Percentiles rank a stretch among this genome's conserved stretches.
Evolutionary conservation across 2,888 invertebrate species (phyloP).

Genomic region (Himalopsyche anomala): DNA sequence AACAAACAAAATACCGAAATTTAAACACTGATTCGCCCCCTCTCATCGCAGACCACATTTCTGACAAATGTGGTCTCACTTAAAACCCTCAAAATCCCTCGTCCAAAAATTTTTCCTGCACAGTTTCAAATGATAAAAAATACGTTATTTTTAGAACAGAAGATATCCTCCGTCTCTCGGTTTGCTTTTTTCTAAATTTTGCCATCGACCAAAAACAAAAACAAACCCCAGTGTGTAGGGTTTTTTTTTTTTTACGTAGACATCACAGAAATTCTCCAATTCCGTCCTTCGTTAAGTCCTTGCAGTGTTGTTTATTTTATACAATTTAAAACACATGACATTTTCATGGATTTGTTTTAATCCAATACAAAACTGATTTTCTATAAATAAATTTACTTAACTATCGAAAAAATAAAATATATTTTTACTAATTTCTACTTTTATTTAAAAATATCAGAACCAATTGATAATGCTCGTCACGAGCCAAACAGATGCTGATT

Average conservation of each 20-base stretch:
- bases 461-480: too few relatives aligned
- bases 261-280: neutral
- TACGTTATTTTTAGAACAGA: conserved; percentile 54
- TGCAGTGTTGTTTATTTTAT: neutral
- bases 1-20: conserved; percentile 26
- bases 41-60: conserved; percentile 12
- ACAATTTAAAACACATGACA: neutral
- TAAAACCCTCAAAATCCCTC: conserved; percentile 12
- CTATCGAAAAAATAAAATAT: too few relatives aligned
- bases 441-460: too few relatives aligned
- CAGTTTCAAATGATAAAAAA: conserved; percentile 55
- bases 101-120: conserved; percentile 40
- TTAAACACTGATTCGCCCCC: conserved; percentile 22
- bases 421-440: too few relatives aligned
- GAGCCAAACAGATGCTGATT: too few relatives aligned
- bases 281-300: conserved; percentile 5
- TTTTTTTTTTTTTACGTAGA: conserved; percentile 39
- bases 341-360: neutral
- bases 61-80: conserved; percentile 42
- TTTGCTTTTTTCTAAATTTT: conserved; percentile 54
- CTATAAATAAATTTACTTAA: too few relatives aligned
- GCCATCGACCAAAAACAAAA: conserved; percentile 56
- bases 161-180: conserved; percentile 48
- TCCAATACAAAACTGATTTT: too few relatives aligned
- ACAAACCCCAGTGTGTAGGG: conserved; percentile 52